Conservation (phyloP, 2,797 vertebrate species). For the Anomalospiza imberbis region DNA sequence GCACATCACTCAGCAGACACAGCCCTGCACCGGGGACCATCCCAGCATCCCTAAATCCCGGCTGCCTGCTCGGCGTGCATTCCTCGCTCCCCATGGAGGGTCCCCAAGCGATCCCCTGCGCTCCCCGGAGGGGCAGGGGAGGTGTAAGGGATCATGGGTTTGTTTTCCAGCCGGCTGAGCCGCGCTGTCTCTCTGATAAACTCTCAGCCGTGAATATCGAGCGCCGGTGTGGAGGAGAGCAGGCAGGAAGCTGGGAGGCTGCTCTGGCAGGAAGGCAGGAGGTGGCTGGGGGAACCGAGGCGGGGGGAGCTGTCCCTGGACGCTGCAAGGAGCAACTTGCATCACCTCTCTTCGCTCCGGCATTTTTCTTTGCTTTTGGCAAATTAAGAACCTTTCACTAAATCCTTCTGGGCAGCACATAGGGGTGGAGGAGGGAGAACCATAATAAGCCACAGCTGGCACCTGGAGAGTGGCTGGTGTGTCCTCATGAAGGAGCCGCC, state of each 20-base stretch:
- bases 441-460: neutral
- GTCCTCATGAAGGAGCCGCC: neutral
- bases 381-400: neutral
- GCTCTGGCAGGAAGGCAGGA: neutral
- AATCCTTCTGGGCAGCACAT: neutral
- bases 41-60: neutral
- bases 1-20: neutral
- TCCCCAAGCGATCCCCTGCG: accelerated
- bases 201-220: constrained; percentile 14
- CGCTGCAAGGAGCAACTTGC: neutral
- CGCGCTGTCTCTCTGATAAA: constrained; percentile 50
- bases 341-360: neutral
- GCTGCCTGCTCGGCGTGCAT: accelerated
- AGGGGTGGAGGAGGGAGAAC: neutral
- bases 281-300: neutral
- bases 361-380: neutral
- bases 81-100: accelerated
- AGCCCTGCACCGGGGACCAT: neutral
- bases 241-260: neutral
- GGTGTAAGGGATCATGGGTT: neutral
- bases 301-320: neutral
- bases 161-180: constrained; percentile 16
- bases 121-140: neutral
- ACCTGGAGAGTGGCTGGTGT: accelerated
- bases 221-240: neutral